Conservation (phyloP, 2,113 vertebrate genomes). For the Petrocephalus zakoni region DNA sequence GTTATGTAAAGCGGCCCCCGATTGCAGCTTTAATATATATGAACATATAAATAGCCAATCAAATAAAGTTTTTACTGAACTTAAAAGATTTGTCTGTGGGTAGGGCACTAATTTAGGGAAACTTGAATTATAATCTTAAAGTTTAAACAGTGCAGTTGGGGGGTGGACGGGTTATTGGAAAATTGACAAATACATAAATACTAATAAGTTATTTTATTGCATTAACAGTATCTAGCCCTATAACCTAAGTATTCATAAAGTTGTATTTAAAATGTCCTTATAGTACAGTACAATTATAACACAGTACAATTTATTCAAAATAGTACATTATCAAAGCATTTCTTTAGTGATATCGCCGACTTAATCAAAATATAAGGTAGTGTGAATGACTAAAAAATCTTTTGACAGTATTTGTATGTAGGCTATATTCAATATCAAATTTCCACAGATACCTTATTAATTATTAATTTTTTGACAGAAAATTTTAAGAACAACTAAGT, state of each 20-base stretch:
- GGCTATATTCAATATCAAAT: neutral
- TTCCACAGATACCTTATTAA: neutral
- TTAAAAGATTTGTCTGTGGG: neutral
- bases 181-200: neutral
- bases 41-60: neutral
- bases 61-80: neutral
- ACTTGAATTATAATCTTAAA: conserved; percentile 6
- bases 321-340: too few relatives aligned
- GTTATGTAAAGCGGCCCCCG: neutral
- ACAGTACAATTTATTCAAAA: neutral
- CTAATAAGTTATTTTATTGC: neutral
- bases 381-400: neutral
- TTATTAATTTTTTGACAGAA: neutral
- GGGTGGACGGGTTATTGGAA: neutral
- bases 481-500: neutral
- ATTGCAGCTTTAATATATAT: neutral
- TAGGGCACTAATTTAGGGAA: neutral
- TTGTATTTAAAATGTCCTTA: neutral
- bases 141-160: conserved; percentile 25
- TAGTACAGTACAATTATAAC: neutral
- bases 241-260: neutral
- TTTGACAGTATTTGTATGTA: neutral
- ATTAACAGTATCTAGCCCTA: neutral
- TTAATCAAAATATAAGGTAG: neutral
- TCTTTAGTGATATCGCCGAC: too few relatives aligned